Evolutionary conservation across 2,888 invertebrate species (phyloP).

Genomic region (Cabera pusaria): DNA sequence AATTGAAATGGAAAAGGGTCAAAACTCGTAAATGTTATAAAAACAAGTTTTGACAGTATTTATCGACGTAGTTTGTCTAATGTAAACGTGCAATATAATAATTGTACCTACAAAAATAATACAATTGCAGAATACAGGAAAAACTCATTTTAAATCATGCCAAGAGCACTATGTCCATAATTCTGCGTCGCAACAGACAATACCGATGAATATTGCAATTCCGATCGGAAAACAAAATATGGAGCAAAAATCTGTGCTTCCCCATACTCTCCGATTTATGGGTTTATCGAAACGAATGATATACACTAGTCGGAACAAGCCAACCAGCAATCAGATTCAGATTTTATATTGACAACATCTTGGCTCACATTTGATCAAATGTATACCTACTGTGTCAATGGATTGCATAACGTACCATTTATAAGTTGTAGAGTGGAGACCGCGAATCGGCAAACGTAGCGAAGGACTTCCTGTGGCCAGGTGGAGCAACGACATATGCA

Average conservation of each 20-base stretch:
- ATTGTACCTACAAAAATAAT: too few relatives aligned
- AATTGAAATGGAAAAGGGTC: conserved; percentile 73
- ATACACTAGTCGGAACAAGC: conserved; percentile 26
- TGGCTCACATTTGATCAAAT: conserved; percentile 49
- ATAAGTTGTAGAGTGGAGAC: too few relatives aligned
- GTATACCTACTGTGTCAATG: too few relatives aligned
- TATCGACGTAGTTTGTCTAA: too few relatives aligned
- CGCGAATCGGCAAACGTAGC: too few relatives aligned
- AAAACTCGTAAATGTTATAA: conserved; percentile 61
- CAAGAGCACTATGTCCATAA: conserved; percentile 5
- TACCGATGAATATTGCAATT: conserved; percentile 24
- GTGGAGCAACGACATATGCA: too few relatives aligned
- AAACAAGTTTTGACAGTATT: conserved; percentile 58
- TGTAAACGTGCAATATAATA: too few relatives aligned
- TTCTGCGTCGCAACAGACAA: conserved; percentile 11
- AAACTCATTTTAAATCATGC: not conserved
- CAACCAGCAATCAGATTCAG: conserved; percentile 40
- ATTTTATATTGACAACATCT: conserved; percentile 48
- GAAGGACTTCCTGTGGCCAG: too few relatives aligned
- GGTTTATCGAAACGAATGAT: conserved; percentile 27
- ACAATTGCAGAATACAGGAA: too few relatives aligned
- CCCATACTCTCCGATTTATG: conserved; percentile 24
- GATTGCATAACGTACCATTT: too few relatives aligned
- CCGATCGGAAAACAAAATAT: conserved; percentile 20
- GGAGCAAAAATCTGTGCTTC: conserved; percentile 23